A percentile compares a stretch with the other conserved stretches of the same genome.
These are phyloP conservation scores for Phymorhynchus buccinoides DNA, from an alignment of 1,140 invertebrate genomes.

Conservation along the genomic window DNA sequence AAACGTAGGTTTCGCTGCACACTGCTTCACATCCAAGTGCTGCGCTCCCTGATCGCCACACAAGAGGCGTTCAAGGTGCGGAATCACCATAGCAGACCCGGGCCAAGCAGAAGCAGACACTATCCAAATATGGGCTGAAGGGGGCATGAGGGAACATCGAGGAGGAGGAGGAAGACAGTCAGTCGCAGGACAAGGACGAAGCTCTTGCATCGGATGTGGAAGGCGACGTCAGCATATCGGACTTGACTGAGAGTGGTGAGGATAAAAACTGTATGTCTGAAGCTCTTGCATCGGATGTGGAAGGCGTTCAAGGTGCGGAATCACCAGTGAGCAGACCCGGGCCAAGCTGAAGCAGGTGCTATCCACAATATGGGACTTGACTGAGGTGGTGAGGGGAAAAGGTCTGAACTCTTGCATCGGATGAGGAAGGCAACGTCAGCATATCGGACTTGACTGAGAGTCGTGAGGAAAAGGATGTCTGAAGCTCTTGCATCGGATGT, in stretches of 20 bases:
- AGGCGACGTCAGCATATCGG: conserved; percentile 13
- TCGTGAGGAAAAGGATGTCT: conserved; percentile 54
- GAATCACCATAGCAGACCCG: conserved; percentile 52
- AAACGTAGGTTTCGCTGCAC: no score
- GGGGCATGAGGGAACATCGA: conserved; percentile 49
- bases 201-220: neutral
- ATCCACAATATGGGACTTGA: conserved; percentile 52
- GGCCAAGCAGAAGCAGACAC: conserved; percentile 49
- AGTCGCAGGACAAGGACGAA: neutral
- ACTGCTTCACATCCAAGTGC: conserved; percentile 50
- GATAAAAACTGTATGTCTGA: no score
- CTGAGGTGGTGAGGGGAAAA: conserved; percentile 35
- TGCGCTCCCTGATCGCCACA: conserved; percentile 54
- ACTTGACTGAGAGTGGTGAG: conserved; percentile 49
- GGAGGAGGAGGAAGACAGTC: conserved; percentile 54
- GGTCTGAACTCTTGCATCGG: neutral
- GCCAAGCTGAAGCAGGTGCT: conserved; percentile 50
- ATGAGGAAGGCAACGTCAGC: neutral
- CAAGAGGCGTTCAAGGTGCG: conserved; percentile 58
- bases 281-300: no score
- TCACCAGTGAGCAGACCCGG: conserved; percentile 52
- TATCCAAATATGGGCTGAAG: conserved; percentile 49
- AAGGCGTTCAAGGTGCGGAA: conserved; percentile 53
- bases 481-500: no score
- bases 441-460: conserved; percentile 43